phyloP scores from a whole-genome alignment of 2,797 vertebrate species.

The Psittacula derbiana region DNA sequence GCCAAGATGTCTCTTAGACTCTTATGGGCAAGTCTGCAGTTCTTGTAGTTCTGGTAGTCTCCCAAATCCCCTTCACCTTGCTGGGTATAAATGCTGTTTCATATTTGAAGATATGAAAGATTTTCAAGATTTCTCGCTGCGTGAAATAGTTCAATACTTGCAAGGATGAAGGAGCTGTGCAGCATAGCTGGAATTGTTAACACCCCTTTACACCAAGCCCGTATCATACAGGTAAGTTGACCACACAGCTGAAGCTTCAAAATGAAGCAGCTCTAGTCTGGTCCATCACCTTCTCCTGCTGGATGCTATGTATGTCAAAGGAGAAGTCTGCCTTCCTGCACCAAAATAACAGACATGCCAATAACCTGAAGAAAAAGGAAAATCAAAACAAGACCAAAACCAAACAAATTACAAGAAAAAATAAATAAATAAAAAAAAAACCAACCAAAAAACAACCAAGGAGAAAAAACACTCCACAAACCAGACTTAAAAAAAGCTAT shows the following conservation, averaged over 20 bases:
- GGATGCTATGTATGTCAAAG: background rate
- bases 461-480: background rate
- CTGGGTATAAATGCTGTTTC: background rate
- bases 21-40: background rate
- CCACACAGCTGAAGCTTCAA: background rate
- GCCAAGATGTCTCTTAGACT: background rate
- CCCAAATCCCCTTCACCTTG: background rate
- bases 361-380: background rate
- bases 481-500: background rate
- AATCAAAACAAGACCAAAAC: background rate
- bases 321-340: background rate
- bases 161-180: background rate
- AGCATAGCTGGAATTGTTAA: background rate
- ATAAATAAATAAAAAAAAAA: background rate
- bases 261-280: background rate
- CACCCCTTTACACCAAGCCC: background rate
- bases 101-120: background rate
- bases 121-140: background rate
- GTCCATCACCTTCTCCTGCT: background rate
- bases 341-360: background rate
- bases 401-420: background rate
- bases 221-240: background rate
- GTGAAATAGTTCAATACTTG: background rate
- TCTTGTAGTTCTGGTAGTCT: background rate
- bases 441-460: too few species aligned